phyloP scores from a whole-genome alignment of 2,888 invertebrate species.

The Abrostola triplasia region DNA sequence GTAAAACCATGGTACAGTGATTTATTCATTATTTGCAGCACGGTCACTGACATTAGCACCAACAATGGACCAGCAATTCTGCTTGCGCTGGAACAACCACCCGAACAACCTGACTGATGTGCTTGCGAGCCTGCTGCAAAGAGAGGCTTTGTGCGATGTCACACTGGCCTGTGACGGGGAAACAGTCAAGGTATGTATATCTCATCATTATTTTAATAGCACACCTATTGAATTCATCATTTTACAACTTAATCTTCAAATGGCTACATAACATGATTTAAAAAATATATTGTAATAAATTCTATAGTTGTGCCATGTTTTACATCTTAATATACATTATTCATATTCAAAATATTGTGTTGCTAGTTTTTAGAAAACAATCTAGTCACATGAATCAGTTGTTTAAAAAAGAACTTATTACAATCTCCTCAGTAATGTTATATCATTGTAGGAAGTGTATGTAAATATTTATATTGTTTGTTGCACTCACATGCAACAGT shows the following conservation, averaged over 20 bases:
- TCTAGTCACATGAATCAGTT: conserved; percentile 49
- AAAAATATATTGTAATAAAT: background rate
- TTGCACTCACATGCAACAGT: conserved; percentile 70
- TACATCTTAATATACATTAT: conserved; percentile 11
- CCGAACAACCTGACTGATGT: conserved; percentile 97
- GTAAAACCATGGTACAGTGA: conserved; percentile 31
- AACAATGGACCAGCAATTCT: conserved; percentile 95
- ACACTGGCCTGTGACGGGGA: conserved; percentile 97
- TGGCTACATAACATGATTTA: background rate
- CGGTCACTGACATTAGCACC: conserved; percentile 88
- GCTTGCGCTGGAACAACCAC: conserved; percentile 98
- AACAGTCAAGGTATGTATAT: conserved; percentile 91
- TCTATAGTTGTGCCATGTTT: conserved; percentile 2
- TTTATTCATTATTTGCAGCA: conserved; percentile 76
- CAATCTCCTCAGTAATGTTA: conserved; percentile 58
- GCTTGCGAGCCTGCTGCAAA: conserved; percentile 94
- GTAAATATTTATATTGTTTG: conserved; percentile 74
- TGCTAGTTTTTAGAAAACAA: conserved; percentile 15
- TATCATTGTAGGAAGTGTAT: conserved; percentile 66
- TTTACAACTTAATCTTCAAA: background rate
- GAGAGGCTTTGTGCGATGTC: conserved; percentile 97
- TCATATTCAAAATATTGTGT: conserved; percentile 20
- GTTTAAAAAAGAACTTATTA: conserved; percentile 51
- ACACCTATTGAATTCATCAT: background rate
- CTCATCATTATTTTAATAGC: background rate